phyloP scores from a whole-genome alignment of 2,888 invertebrate genomes.

The Athrips mouffetella region DNA sequence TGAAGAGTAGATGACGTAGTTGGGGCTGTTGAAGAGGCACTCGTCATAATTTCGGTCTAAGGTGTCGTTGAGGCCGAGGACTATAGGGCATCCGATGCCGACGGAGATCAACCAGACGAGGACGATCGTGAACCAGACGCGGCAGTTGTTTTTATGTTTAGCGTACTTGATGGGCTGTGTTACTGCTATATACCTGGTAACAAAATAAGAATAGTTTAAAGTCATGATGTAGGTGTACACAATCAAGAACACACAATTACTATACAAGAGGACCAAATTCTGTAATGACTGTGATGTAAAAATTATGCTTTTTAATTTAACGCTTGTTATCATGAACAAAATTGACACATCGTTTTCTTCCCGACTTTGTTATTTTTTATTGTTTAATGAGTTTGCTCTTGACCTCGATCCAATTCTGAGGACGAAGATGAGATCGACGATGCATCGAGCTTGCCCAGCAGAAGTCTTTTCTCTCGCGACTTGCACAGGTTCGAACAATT shows the following conservation, averaged over 20 bases:
- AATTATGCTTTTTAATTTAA: too few relatives aligned
- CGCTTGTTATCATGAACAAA: too few relatives aligned
- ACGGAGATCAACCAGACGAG: slow-evolving; percentile 95
- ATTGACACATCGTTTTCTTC: too few relatives aligned
- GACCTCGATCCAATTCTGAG: too few relatives aligned
- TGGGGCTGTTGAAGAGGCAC: slow-evolving; percentile 98
- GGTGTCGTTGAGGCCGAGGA: slow-evolving; percentile 96
- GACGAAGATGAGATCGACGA: too few relatives aligned
- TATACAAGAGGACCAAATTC: too few relatives aligned
- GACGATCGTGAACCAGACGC: slow-evolving; percentile 96
- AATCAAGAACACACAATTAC: not conserved
- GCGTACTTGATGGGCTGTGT: slow-evolving; percentile 99
- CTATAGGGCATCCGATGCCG: slow-evolving; percentile 97
- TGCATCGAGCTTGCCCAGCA: too few relatives aligned
- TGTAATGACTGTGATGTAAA: too few relatives aligned
- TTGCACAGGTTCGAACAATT: too few relatives aligned
- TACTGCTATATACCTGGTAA: slow-evolving; percentile 97
- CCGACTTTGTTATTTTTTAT: too few relatives aligned
- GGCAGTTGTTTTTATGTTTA: slow-evolving; percentile 96
- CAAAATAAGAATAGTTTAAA: not conserved
- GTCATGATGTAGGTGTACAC: not conserved
- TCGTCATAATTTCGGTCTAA: slow-evolving; percentile 89
- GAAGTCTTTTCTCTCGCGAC: too few relatives aligned
- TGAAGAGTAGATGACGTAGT: slow-evolving; percentile 98
- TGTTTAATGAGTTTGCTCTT: too few relatives aligned